Percentiles rank a stretch among this genome's conserved stretches.
phyloP scores from a whole-genome alignment of 2,113 vertebrate genomes.

The Microtus pennsylvanicus region DNA sequence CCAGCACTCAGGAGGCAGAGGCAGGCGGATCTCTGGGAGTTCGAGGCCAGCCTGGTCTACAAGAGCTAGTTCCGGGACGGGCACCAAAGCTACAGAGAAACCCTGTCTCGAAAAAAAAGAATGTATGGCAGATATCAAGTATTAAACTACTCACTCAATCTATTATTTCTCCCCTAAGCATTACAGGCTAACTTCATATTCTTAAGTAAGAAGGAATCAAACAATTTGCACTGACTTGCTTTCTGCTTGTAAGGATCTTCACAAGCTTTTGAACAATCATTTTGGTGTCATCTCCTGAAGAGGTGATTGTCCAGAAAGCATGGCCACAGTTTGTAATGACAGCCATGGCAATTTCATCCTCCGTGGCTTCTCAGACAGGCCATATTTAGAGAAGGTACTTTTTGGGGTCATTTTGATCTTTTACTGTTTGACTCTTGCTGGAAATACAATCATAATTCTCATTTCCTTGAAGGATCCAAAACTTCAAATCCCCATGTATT shows the following conservation, averaged over 20 bases:
- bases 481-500: conserved; percentile 67
- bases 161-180: not conserved
- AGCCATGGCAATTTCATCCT: conserved; percentile 64
- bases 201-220: not conserved
- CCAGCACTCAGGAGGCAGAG: too few species aligned
- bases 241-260: not conserved
- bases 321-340: conserved; percentile 46
- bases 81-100: too few species aligned
- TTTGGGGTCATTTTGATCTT: conserved; percentile 64
- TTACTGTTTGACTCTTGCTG: conserved; percentile 65
- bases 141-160: not conserved
- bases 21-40: too few species aligned
- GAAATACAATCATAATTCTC: conserved; percentile 67
- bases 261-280: not conserved
- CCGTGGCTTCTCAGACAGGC: conserved; percentile 64
- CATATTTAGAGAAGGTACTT: conserved; percentile 60
- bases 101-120: not conserved
- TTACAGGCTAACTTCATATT: not conserved
- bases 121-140: not conserved
- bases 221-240: not conserved
- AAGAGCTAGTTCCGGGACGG: too few species aligned
- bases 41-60: too few species aligned
- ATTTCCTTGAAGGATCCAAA: conserved; percentile 63
- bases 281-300: not conserved
- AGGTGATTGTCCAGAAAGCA: not conserved